Evolutionary conservation across 2,888 invertebrate genomes (phyloP).

Genomic region (Hydroisotoma schaefferi): DNA sequence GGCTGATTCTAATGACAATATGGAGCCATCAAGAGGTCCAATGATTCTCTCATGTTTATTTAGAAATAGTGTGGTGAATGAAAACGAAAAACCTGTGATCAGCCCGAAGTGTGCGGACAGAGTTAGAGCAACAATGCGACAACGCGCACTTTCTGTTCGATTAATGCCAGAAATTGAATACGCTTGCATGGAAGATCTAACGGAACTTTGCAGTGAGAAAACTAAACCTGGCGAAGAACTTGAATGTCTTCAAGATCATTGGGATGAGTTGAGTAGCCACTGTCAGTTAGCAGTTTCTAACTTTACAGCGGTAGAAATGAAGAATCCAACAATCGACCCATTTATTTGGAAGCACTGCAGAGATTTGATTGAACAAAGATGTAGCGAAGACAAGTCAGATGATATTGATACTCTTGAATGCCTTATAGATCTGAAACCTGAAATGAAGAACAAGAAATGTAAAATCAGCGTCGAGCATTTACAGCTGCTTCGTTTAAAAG

Average conservation of each 20-base stretch:
- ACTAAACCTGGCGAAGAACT: constrained; percentile 89
- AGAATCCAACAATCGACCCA: constrained; percentile 57
- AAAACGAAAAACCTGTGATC: constrained; percentile 20
- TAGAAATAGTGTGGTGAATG: constrained; percentile 55
- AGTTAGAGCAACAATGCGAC: constrained; percentile 78
- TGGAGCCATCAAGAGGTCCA: constrained; percentile 74
- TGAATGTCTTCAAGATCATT: constrained; percentile 81
- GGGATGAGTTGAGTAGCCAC: constrained; percentile 57
- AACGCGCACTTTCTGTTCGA: constrained; percentile 86
- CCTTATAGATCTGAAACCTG: constrained; percentile 85
- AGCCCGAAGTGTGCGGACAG: constrained; percentile 63
- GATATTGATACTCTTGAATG: constrained; percentile 81
- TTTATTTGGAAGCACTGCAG: constrained; percentile 46
- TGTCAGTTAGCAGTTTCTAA: constrained; percentile 75
- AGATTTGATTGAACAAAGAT: constrained; percentile 41
- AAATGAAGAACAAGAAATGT: constrained; percentile 73
- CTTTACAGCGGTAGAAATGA: constrained; percentile 74
- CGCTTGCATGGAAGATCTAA: constrained; percentile 80
- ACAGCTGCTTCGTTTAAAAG: constrained; percentile 87
- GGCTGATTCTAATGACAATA: constrained; percentile 62
- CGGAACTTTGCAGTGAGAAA: constrained; percentile 75
- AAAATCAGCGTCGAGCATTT: constrained; percentile 93
- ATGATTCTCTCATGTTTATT: constrained; percentile 88
- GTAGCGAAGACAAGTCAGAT: constrained; percentile 45
- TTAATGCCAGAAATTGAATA: constrained; percentile 92